phyloP scores from a whole-genome alignment of 64 coral and sea anemone species.

The Actinia equina region DNA sequence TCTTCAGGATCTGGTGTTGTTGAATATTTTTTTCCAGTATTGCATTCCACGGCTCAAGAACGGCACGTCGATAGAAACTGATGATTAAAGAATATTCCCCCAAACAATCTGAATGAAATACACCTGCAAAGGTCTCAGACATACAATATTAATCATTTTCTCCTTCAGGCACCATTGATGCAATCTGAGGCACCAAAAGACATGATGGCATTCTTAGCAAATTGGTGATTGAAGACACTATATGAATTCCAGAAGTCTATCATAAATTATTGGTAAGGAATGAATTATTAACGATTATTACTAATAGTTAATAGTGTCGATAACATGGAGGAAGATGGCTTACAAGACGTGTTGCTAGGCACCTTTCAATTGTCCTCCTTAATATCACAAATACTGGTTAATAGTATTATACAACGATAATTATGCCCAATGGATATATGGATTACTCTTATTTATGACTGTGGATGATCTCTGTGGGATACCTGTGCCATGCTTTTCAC shows the following conservation, averaged over 20 bases:
- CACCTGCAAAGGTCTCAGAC: too few relatives aligned
- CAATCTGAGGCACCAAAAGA: not conserved
- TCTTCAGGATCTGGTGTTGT: too few relatives aligned
- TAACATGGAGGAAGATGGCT: not conserved
- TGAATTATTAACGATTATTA: not conserved
- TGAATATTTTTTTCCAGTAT: too few relatives aligned
- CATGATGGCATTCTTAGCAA: slow-evolving; percentile 2
- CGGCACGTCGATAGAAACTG: too few relatives aligned
- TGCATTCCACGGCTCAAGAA: too few relatives aligned
- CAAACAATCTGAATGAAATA: too few relatives aligned
- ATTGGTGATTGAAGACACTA: not conserved
- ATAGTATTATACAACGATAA: not conserved
- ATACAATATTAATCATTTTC: not conserved
- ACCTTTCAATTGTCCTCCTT: not conserved
- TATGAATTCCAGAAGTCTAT: not conserved
- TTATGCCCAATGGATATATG: not conserved
- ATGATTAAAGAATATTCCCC: too few relatives aligned
- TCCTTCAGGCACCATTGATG: not conserved
- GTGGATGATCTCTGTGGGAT: too few relatives aligned
- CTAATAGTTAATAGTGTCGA: not conserved
- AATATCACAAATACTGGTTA: not conserved
- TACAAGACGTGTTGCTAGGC: not conserved
- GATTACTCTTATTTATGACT: not conserved
- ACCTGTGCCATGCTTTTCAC: too few relatives aligned
- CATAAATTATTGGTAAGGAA: slow-evolving; percentile 7